Evolutionary conservation across 2,113 vertebrate species (phyloP).

Genomic region (Rhinolophus sinicus): DNA sequence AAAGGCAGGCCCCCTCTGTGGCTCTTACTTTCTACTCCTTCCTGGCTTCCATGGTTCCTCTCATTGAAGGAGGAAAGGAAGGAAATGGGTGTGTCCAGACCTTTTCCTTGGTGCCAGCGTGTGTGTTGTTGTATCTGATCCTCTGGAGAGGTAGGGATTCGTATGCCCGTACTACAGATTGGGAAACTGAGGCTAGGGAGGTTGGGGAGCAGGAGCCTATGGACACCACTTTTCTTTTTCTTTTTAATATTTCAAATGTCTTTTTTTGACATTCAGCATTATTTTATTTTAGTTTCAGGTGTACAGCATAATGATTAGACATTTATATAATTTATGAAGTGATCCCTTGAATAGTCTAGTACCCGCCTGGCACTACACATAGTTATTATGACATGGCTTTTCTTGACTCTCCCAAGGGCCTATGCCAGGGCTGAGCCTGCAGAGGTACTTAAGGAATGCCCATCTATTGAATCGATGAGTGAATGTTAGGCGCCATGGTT

Average conservation of each 20-base stretch:
- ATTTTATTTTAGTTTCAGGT: no score
- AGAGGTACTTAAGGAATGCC: not conserved
- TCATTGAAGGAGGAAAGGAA: not conserved
- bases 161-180: slow-evolving; percentile 36
- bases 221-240: not conserved
- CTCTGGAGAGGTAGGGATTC: not conserved
- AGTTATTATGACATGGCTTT: no score
- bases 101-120: not conserved
- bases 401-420: not conserved
- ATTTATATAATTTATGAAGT: no score
- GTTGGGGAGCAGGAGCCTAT: not conserved
- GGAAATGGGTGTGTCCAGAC: not conserved
- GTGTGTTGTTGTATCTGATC: not conserved
- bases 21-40: not conserved
- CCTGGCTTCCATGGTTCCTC: not conserved
- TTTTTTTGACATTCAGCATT: no score
- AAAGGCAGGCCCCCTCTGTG: not conserved
- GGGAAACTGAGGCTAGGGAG: slow-evolving; percentile 60
- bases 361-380: no score
- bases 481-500: rapidly evolving
- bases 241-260: no score
- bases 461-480: not conserved
- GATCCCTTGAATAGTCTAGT: no score
- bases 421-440: not conserved
- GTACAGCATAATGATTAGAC: no score